These are phyloP conservation scores for Ameiurus melas DNA, from an alignment of 2,113 vertebrate species.

Conservation along the genomic window DNA sequence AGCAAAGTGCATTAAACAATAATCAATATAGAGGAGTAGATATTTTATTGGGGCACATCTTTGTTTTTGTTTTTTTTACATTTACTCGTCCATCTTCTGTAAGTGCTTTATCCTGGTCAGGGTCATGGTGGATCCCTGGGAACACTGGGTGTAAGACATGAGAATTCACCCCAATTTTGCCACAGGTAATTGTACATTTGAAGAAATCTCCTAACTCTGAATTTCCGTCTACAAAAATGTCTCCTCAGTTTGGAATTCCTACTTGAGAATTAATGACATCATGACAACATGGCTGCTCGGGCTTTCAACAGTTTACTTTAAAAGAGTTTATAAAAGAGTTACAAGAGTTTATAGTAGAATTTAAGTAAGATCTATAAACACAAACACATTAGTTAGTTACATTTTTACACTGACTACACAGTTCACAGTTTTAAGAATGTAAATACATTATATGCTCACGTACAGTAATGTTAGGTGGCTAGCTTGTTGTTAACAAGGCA, in stretches of 20 bases:
- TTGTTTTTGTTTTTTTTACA: neutral
- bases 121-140: neutral
- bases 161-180: neutral
- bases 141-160: neutral
- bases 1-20: neutral
- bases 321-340: neutral
- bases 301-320: neutral
- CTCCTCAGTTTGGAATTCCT: neutral
- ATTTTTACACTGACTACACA: neutral
- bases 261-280: neutral
- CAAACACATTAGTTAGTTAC: neutral
- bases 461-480: neutral
- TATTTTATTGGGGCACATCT: neutral
- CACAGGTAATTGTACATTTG: neutral
- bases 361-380: neutral
- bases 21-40: neutral
- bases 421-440: neutral
- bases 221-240: neutral
- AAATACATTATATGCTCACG: neutral
- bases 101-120: neutral
- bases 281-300: neutral
- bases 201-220: neutral
- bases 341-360: neutral
- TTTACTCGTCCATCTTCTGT: neutral
- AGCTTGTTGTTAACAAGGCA: neutral